Percentiles rank a stretch among this genome's conserved stretches.
Conservation (phyloP, 2,113 vertebrate species). For the Syrmaticus mikado region DNA sequence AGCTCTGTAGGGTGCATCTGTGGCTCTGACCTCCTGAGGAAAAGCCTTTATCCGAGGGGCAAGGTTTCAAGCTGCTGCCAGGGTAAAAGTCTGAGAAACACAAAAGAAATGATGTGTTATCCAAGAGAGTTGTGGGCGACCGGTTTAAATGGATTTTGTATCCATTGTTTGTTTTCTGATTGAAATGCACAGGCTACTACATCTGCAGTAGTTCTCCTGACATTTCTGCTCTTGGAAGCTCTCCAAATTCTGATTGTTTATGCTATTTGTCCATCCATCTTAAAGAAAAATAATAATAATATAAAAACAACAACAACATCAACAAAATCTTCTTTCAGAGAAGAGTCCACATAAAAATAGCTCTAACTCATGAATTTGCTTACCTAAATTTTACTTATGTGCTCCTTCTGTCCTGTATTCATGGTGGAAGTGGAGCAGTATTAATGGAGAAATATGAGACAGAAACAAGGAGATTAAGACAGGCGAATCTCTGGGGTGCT, state of each 20-base stretch:
- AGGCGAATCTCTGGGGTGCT: not conserved
- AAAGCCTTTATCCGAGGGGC: accelerated
- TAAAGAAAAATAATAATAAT: not conserved
- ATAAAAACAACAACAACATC: not conserved
- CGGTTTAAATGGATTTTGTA: not conserved
- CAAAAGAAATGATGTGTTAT: not conserved
- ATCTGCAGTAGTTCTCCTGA: constrained; percentile 15
- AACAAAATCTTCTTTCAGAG: not conserved
- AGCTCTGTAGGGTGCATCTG: not conserved
- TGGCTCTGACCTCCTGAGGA: not conserved
- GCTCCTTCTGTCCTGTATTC: not conserved
- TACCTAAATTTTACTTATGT: not conserved
- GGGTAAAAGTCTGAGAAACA: not conserved
- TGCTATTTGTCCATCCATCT: not conserved
- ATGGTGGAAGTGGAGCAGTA: not conserved
- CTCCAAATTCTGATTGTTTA: constrained; percentile 42
- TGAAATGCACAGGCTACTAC: not conserved
- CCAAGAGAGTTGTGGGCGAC: not conserved
- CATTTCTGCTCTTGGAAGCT: constrained; percentile 6
- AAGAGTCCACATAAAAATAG: not conserved
- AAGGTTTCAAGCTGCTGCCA: not conserved
- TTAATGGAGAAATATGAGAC: not conserved
- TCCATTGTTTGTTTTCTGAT: not conserved
- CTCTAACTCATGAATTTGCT: not conserved
- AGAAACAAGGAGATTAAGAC: not conserved